Evolutionary conservation across 2,113 vertebrate genomes (phyloP).

Genomic region (Psilopogon haemacephalus): DNA sequence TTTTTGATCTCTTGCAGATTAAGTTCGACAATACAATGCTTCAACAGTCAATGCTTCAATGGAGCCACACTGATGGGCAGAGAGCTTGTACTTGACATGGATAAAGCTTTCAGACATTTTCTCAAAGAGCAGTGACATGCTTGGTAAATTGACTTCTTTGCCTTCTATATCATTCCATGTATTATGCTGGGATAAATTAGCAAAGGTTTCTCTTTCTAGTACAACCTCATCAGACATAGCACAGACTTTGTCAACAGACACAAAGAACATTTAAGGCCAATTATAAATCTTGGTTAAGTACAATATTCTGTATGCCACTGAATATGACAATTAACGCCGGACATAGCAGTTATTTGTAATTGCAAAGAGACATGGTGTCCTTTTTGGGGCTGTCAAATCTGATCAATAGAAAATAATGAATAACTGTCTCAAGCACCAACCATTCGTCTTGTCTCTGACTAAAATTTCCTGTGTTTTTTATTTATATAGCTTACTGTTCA

Average conservation of each 20-base stretch:
- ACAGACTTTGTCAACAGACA: neutral
- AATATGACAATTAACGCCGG: neutral
- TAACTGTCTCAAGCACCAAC: neutral
- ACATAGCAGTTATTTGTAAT: constrained; percentile 11
- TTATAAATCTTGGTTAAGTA: neutral
- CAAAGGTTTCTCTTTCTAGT: neutral
- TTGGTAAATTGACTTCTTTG: neutral
- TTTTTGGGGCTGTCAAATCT: constrained; percentile 5
- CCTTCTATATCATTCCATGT: neutral
- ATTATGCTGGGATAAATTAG: neutral
- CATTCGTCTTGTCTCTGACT: neutral
- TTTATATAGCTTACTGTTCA: neutral
- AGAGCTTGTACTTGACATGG: neutral
- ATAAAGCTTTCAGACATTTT: neutral
- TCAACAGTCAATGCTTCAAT: neutral
- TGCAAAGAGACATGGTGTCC: neutral
- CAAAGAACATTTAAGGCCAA: neutral
- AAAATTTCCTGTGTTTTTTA: neutral
- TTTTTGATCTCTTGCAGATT: neutral
- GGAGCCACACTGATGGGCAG: neutral
- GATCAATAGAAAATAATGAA: neutral
- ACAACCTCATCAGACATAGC: neutral
- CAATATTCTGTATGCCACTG: neutral
- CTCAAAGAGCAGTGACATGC: neutral
- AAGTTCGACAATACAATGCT: fast-evolving